Evolutionary conservation across 2,113 vertebrate genomes (phyloP).

Genomic region (Elachura formosa): DNA sequence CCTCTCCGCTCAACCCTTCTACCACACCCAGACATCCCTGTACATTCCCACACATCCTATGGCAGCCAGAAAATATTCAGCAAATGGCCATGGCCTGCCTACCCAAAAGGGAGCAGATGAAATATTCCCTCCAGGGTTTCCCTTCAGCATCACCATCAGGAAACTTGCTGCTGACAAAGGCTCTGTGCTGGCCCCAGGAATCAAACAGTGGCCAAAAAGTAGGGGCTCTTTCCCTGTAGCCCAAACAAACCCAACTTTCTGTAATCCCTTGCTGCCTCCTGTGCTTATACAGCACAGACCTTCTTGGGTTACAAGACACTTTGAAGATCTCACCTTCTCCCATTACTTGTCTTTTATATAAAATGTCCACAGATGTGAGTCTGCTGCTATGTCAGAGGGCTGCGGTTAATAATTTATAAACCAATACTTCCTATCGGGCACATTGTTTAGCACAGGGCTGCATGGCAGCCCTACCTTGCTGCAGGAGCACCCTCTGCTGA

Average conservation of each 20-base stretch:
- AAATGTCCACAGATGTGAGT: slow-evolving; percentile 76
- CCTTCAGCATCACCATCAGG: background rate
- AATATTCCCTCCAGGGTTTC: background rate
- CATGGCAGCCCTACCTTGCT: background rate
- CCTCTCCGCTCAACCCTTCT: background rate
- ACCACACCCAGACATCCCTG: too few species aligned
- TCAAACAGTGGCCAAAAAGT: slow-evolving; percentile 33
- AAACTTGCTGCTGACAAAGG: slow-evolving; percentile 53
- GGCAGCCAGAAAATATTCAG: background rate
- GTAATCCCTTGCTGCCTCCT: slow-evolving; percentile 72
- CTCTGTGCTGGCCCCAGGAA: background rate
- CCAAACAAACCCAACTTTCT: slow-evolving; percentile 65
- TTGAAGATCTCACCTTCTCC: slow-evolving; percentile 82
- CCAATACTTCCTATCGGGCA: slow-evolving; percentile 53
- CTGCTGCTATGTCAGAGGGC: slow-evolving; percentile 63
- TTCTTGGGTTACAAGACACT: slow-evolving; percentile 76
- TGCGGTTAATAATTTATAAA: slow-evolving; percentile 70
- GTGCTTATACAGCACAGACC: slow-evolving; percentile 65
- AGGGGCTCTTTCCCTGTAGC: slow-evolving; percentile 38
- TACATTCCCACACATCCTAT: background rate
- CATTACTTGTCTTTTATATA: slow-evolving; percentile 77
- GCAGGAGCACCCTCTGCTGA: slow-evolving; percentile 70
- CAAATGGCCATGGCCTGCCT: background rate
- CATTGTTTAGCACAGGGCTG: background rate
- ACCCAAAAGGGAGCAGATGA: background rate